phyloP scores from a whole-genome alignment of 2,888 invertebrate species.

The Hoplodrina blanda region DNA sequence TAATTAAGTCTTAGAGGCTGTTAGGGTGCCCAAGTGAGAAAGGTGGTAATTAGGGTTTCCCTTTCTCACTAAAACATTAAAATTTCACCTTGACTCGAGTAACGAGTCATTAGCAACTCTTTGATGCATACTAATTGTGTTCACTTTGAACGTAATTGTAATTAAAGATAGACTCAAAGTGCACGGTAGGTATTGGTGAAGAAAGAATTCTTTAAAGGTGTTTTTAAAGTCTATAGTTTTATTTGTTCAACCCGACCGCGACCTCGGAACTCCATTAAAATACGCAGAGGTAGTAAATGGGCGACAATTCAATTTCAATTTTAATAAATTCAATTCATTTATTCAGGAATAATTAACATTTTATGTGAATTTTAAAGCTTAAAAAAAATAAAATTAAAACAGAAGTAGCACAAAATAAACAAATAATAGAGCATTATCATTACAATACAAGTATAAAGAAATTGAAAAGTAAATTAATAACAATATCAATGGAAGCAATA shows the following conservation, averaged over 20 bases:
- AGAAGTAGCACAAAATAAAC: too few relatives aligned
- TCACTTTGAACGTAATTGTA: conserved; percentile 68
- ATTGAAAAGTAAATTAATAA: too few relatives aligned
- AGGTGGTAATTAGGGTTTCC: conserved; percentile 83
- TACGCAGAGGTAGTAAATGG: neutral
- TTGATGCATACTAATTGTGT: conserved; percentile 83
- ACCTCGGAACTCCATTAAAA: neutral
- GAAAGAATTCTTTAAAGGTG: neutral
- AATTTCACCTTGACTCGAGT: conserved; percentile 79
- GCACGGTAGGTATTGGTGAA: conserved; percentile 33
- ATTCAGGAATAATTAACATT: too few relatives aligned
- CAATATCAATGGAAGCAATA: too few relatives aligned
- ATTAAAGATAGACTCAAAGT: conserved; percentile 63
- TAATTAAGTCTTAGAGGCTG: conserved; percentile 83
- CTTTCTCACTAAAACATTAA: conserved; percentile 82
- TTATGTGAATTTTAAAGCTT: too few relatives aligned
- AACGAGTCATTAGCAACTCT: conserved; percentile 80
- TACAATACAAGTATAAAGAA: too few relatives aligned
- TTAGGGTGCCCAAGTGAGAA: conserved; percentile 78
- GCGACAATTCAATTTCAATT: too few relatives aligned
- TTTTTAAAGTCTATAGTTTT: neutral
- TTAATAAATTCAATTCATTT: too few relatives aligned
- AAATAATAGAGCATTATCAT: too few relatives aligned
- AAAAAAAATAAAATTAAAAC: too few relatives aligned
- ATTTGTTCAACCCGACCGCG: neutral